Conservation (phyloP, 2,797 vertebrate species). For the Delichon dasypus region DNA sequence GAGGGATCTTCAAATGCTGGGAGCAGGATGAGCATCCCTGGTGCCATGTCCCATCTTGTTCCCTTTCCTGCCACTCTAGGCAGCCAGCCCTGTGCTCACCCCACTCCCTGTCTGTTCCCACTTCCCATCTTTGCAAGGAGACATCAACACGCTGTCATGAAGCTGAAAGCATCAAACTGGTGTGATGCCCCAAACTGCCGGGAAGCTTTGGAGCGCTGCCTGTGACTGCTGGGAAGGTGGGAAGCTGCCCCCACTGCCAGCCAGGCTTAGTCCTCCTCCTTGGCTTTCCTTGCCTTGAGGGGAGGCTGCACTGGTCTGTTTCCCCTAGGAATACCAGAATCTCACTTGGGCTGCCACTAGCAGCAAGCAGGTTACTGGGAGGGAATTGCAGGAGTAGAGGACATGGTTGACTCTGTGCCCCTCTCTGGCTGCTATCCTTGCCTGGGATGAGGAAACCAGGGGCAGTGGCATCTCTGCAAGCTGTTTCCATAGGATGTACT, state of each 20-base stretch:
- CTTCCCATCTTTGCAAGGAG: neutral
- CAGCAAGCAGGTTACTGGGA: neutral
- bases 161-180: neutral
- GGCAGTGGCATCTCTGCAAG: neutral
- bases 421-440: neutral
- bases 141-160: rapidly evolving
- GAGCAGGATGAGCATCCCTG: neutral
- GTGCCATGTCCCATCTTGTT: neutral
- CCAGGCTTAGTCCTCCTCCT: neutral
- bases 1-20: neutral
- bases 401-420: neutral
- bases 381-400: neutral
- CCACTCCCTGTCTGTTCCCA: neutral
- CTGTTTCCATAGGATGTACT: neutral
- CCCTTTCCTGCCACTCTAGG: neutral
- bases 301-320: rapidly evolving
- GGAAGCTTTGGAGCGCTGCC: neutral
- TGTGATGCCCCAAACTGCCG: rapidly evolving
- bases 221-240: neutral
- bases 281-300: neutral
- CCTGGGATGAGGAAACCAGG: neutral
- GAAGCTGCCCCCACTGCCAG: neutral
- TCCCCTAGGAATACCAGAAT: neutral
- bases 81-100: neutral
- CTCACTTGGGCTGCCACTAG: neutral